Evolutionary conservation across 1,140 invertebrate species (phyloP).

Genomic region (Neodiprion lecontei): DNA sequence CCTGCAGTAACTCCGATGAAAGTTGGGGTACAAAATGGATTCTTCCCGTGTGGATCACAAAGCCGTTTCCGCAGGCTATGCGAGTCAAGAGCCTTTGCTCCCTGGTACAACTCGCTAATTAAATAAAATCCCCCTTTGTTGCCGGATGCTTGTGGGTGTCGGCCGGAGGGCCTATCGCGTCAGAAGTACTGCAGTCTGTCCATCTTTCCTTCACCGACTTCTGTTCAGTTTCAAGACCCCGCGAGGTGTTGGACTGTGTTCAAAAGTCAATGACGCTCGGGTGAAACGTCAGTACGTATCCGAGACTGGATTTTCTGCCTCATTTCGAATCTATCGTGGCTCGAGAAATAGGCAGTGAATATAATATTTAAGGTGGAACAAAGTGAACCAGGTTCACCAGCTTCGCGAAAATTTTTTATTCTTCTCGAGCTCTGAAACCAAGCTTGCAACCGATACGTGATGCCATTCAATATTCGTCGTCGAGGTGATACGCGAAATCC

Average conservation of each 20-base stretch:
- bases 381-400: no score
- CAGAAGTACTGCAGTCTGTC: constrained; percentile 35
- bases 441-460: no score
- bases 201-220: constrained; percentile 25
- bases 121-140: constrained; percentile 42
- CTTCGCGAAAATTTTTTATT: no score
- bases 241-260: constrained; percentile 13
- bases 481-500: no score
- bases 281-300: no score
- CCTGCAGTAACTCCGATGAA: not conserved
- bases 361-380: no score
- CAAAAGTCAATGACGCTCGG: not conserved
- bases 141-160: constrained; percentile 48
- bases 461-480: no score
- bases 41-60: not conserved
- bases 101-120: constrained; percentile 51
- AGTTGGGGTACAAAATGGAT: not conserved
- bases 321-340: no score
- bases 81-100: constrained; percentile 29
- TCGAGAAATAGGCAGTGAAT: no score
- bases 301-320: no score
- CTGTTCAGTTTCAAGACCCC: constrained; percentile 20
- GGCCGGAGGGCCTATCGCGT: constrained; percentile 41
- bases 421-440: no score
- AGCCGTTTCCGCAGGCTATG: constrained; percentile 4